Base-by-base conservation (phyloP, 1,140 invertebrate genomes). In the Kradibia gibbosae region DNA sequence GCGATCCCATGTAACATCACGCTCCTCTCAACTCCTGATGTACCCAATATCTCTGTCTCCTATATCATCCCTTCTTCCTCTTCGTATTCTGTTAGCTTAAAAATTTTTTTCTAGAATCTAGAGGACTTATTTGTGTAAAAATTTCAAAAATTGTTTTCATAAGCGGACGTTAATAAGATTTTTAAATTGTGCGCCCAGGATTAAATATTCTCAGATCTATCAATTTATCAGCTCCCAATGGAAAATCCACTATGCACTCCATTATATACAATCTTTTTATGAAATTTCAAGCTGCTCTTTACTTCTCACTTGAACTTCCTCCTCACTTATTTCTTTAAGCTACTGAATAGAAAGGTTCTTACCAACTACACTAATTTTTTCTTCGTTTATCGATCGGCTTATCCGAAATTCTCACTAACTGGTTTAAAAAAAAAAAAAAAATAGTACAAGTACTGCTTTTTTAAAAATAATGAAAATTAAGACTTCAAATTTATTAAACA, bases 1-100 rank as follows among this genome's bases (percentile, higher is more conserved):
- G 87, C 87, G 86, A 89, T 89, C 83, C 87, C 88, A 76, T 88
- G 88, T 88, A 88, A 84, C 73, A 84, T 84, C 87, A 83, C 84
- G 83, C 82, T 82, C 83, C 28, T 53, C 48, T 50, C 7, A 31
- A 15, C 71, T 73, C 20, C 55, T 42, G 36, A 65, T 83, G 45
- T 82, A 83, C 71, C 82, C 75, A 83, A 84, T 83, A 78, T 57
- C 80, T 70, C 72, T 83, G 45, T 82, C 22, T 55, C 45, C 73
- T 71, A 70, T 25, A 15, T 25, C 42, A 60, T 55, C 65, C 42
- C 34, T 53, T 65, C n/a, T 4, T 36, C 72, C 0, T 8, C 45
- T 42, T 53, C 65, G 17, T 17, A 2, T 36, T 48, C 15, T 48
- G 28, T 4, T 70, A 79, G 74, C 78, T 75, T 80, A 62, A 48